Evolutionary conservation across 1,140 invertebrate genomes (phyloP), one percentile per base, ranked within the genome.

Genomic region (Drosophila mojavensis): DNA sequence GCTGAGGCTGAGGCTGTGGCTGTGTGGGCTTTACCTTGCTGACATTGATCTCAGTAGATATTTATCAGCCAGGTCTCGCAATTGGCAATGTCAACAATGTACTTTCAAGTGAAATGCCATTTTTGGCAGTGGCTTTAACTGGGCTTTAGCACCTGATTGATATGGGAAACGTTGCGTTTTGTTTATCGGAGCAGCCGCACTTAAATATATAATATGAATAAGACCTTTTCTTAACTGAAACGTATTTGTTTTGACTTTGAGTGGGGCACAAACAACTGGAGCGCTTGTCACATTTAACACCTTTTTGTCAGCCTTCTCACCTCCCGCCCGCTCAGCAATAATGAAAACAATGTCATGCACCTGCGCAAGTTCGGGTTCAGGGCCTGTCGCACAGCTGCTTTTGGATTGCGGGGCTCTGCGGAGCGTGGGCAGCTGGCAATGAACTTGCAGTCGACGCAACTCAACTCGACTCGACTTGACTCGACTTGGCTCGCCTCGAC

Each of bases 41-140:
- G 81, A 85, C 81, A 85, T 85, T 85, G 81, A 86, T 79, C 69
- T 79, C 71, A 54, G 10, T 75, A 60, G 66, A 70, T 63, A 39
- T 68, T 70, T 60, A 67, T 54, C 53, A 48, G 48, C 11, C 48
- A 55, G 10, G 26, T 10, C 53, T 47, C 67, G 39, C 45, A 65
- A 65, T 75, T 71, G 73, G 60, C 73, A 75, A 71, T 75, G 73
- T 55, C 73, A 75, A 51, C 66, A 39, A 41, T 47, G 67, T 75
- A 71, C 51, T 68, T 10, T 33, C 33, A 68, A 26, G 33, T 39
- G 15, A 47, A 51, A 62, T 43, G 1, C 71, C 58, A 13, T 36
- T 62, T 74, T 69, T 58, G 71, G 71, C 62, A 69, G 43, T 51
- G 43, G 63, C 70, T 67, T 54, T 63, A 72, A 66, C 66, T 66